Evolutionary conservation across 2,113 vertebrate species (phyloP), one percentile per base, ranked within the genome.

Genomic region (Amblyopsis rosae): DNA sequence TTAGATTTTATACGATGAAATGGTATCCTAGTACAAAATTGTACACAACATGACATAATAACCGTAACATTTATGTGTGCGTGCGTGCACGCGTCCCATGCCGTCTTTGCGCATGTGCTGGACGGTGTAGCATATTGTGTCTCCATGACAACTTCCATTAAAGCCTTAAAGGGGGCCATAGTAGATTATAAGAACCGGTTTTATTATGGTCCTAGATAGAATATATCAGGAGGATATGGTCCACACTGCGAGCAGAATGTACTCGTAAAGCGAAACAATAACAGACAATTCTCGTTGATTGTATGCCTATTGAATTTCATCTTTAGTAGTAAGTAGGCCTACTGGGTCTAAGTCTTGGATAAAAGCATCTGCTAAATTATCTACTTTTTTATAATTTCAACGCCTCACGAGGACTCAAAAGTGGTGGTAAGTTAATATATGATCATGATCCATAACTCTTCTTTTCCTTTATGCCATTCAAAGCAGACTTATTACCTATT

Each of bases 131-230:
- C 75, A 69, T 92, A 91, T 92, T 91, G 82, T 88, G 83, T 93
- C 87, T 87, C 91, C 66, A 91, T 92, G 90, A 51, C 88, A 83
- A 93, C 90, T 56, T 17, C 71, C 78, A 70, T 65, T 89, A 91
- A 90, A 87, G 62, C 85, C 71, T 71, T 82, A 50, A 79, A 59
- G 3, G 51, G 32, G 80, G 73, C 57, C 69, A 67, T 3, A 62
- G 72, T 71, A 83, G 88, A 89, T 91, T 91, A 92, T 79, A 81
- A 19, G 63, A 73, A 69, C 86, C 82, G 81, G 81, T 80, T 82
- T 55, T 67, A 26, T 26, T 26, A 26, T 26, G 26, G 2, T 26
- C 26, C 2, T 26, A 26, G 26, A 26, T 26, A 26, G 26, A 26
- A 26, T 26, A 26, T 26, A 26, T 26, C 26, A 26, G 26, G 26